Percentiles rank a stretch among this genome's conserved stretches.
These are phyloP conservation scores for Paguma larvata DNA, from an alignment of 2,797 vertebrate species.

Conservation along the genomic window DNA sequence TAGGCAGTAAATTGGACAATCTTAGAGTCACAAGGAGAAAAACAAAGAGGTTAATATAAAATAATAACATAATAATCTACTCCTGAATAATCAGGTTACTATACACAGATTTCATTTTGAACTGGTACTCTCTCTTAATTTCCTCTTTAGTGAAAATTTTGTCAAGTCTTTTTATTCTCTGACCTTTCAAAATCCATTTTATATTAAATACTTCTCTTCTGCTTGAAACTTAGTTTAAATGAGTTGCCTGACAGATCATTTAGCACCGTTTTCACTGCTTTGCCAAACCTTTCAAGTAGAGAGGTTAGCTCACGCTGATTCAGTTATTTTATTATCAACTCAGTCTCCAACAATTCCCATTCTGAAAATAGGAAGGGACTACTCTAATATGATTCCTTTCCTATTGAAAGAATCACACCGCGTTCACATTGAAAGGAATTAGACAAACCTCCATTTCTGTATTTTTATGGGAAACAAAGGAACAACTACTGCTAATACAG, in stretches of 20 bases:
- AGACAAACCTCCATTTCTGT: constrained; percentile 44
- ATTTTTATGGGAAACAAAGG: constrained; percentile 62
- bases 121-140: constrained; percentile 49
- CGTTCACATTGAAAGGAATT: not conserved
- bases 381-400: not conserved
- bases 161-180: constrained; percentile 66
- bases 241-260: constrained; percentile 65
- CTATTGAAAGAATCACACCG: constrained; percentile 36
- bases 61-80: constrained; percentile 8
- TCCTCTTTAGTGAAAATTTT: constrained; percentile 59
- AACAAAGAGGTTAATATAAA: constrained; percentile 8
- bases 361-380: constrained; percentile 39
- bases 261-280: not conserved
- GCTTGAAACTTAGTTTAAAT: constrained; percentile 66
- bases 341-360: constrained; percentile 21
- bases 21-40: not conserved
- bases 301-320: constrained; percentile 52
- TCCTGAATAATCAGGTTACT: constrained; percentile 25
- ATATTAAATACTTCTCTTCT: constrained; percentile 62
- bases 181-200: constrained; percentile 76
- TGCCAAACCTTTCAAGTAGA: constrained; percentile 44
- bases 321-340: constrained; percentile 60
- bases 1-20: not conserved
- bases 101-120: constrained; percentile 62
- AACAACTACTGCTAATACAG: constrained; percentile 18